phyloP scores from a whole-genome alignment of 1,140 invertebrate species.

The Drosophila sproati region DNA sequence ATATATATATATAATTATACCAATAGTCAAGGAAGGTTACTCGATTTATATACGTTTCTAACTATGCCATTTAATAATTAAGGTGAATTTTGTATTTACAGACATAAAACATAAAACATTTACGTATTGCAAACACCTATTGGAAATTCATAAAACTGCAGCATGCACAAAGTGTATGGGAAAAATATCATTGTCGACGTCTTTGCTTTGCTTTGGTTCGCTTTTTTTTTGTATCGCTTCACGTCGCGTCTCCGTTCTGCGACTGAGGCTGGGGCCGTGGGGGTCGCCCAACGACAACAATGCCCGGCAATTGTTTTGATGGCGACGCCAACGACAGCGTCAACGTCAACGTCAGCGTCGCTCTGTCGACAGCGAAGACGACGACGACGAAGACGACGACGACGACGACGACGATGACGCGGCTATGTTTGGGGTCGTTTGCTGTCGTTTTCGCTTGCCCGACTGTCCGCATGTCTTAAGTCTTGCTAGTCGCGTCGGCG shows the following conservation, averaged over 20 bases:
- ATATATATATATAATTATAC: background rate
- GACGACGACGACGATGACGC: conserved; percentile 55
- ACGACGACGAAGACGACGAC: conserved; percentile 53
- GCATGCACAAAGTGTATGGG: conserved; percentile 10
- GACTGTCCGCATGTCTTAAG: conserved; percentile 17
- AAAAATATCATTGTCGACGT: conserved; percentile 41
- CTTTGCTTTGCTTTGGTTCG: conserved; percentile 9
- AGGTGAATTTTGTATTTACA: too few relatives aligned
- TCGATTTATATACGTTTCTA: too few relatives aligned
- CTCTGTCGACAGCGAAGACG: conserved; percentile 7
- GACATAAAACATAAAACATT: too few relatives aligned
- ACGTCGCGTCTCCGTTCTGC: background rate
- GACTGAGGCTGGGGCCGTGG: conserved; percentile 30
- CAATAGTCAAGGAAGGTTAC: too few relatives aligned
- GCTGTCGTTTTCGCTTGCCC: conserved; percentile 48
- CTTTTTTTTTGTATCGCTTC: background rate
- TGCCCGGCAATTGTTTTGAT: conserved; percentile 74
- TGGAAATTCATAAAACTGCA: background rate
- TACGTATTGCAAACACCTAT: too few relatives aligned
- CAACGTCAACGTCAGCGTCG: conserved; percentile 11
- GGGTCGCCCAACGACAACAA: conserved; percentile 66
- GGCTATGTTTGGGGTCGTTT: conserved; percentile 69
- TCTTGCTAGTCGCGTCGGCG: conserved; percentile 1
- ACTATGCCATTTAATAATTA: too few relatives aligned
- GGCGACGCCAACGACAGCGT: conserved; percentile 32